Evolutionary conservation across 2,113 vertebrate species (phyloP).

Genomic region (Ranitomeya imitator): DNA sequence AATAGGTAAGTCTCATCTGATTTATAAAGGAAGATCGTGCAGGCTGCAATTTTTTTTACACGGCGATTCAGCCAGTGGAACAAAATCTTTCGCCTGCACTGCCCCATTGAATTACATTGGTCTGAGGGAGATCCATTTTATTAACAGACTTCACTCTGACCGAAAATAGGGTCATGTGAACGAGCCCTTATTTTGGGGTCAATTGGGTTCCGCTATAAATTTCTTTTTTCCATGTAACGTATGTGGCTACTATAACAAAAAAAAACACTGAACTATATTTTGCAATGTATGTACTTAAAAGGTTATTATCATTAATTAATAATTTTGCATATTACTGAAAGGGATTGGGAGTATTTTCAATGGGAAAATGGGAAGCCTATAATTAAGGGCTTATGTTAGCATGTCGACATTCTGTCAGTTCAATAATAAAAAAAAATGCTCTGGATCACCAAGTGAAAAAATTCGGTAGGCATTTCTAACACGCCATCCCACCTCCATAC

Average conservation of each 20-base stretch:
- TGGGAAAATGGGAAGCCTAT: constrained; percentile 18
- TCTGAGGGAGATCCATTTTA: too few relatives aligned
- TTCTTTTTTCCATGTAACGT: background rate
- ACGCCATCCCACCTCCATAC: background rate
- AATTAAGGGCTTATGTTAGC: constrained; percentile 48
- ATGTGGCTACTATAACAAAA: background rate
- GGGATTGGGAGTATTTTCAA: background rate
- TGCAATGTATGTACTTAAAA: background rate
- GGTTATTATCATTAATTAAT: background rate
- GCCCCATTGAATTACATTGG: too few relatives aligned
- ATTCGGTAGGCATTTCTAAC: constrained; percentile 52
- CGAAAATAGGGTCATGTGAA: too few relatives aligned
- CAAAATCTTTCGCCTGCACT: too few relatives aligned
- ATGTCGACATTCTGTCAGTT: constrained; percentile 42
- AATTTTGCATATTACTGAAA: background rate
- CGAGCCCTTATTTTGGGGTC: background rate
- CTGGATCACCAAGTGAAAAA: constrained; percentile 51
- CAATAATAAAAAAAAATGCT: constrained; percentile 11
- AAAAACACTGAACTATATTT: background rate
- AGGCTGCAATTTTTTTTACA: too few relatives aligned
- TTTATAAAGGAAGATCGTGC: too few relatives aligned
- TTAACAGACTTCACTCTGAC: too few relatives aligned
- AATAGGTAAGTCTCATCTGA: too few relatives aligned
- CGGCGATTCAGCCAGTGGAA: too few relatives aligned
- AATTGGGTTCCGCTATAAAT: background rate